phyloP scores from a whole-genome alignment of 2,888 invertebrate genomes.

The Noctua comes region DNA sequence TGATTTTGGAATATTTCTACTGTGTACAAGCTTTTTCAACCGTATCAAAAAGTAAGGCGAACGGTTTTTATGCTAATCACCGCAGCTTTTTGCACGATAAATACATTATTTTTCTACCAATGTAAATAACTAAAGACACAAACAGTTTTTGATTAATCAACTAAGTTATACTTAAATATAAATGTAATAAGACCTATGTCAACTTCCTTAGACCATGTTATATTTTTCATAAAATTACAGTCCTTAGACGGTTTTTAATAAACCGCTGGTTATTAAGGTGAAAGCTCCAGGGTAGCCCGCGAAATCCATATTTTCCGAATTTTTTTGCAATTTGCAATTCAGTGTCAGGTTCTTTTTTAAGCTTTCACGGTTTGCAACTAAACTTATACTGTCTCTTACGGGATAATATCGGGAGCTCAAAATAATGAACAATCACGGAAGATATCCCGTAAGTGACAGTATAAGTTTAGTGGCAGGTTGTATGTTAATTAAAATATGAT shows the following conservation, averaged over 20 bases:
- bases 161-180: neutral
- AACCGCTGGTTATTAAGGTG: neutral
- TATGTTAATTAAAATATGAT: neutral
- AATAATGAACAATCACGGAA: no score
- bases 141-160: neutral
- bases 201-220: neutral
- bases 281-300: neutral
- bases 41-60: neutral
- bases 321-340: neutral
- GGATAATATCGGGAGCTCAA: no score
- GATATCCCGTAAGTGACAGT: no score
- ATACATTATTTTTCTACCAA: neutral
- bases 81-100: constrained; percentile 32
- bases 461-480: neutral
- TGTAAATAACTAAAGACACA: constrained; percentile 41
- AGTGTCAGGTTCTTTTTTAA: no score
- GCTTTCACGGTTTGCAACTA: no score
- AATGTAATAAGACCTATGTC: neutral
- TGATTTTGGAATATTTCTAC: neutral
- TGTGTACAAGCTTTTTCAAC: neutral
- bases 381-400: no score
- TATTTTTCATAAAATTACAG: neutral
- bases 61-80: constrained; percentile 19
- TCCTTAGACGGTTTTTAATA: neutral
- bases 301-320: neutral